These are phyloP conservation scores for Gadus chalcogrammus DNA, from an alignment of 2,113 vertebrate species.

Conservation along the genomic window DNA sequence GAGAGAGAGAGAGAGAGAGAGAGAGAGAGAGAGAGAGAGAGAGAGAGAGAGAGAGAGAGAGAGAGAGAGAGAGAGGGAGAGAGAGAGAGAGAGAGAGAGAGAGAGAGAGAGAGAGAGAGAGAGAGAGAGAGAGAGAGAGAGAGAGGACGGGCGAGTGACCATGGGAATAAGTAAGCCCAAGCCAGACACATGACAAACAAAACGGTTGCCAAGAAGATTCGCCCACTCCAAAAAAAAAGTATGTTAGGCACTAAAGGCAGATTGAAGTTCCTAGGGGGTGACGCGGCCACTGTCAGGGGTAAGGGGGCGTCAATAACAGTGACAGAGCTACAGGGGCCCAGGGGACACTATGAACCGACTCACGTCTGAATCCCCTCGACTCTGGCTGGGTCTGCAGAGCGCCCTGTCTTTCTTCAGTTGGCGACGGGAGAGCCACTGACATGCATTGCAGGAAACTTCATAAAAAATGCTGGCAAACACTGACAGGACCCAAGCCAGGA, in stretches of 20 bases:
- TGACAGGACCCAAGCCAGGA: neutral
- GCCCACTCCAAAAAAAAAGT: conserved; percentile 21
- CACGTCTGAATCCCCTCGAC: conserved; percentile 12
- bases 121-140: neutral
- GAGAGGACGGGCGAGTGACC: conserved; percentile 18
- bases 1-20: no score
- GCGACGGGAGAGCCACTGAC: conserved; percentile 2
- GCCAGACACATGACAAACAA: conserved; percentile 34
- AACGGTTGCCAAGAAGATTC: conserved; percentile 27
- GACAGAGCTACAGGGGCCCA: conserved; percentile 9
- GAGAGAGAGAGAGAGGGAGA: neutral
- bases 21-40: no score
- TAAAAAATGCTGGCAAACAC: conserved; percentile 4
- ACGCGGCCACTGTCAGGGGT: neutral
- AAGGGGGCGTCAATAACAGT: conserved; percentile 8
- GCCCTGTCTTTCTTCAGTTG: conserved; percentile 12
- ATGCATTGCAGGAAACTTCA: conserved; percentile 6
- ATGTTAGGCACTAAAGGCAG: conserved; percentile 33
- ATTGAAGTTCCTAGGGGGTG: conserved; percentile 1
- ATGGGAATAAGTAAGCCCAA: conserved; percentile 38
- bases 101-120: no score
- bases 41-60: neutral
- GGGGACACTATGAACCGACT: conserved; percentile 16
- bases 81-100: no score
- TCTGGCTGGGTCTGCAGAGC: conserved; percentile 14